A percentile compares a stretch with the other conserved stretches of the same genome.
Evolutionary conservation across 64 coral and sea anemone species (phyloP).

Genomic region (Platygyra sinensis): DNA sequence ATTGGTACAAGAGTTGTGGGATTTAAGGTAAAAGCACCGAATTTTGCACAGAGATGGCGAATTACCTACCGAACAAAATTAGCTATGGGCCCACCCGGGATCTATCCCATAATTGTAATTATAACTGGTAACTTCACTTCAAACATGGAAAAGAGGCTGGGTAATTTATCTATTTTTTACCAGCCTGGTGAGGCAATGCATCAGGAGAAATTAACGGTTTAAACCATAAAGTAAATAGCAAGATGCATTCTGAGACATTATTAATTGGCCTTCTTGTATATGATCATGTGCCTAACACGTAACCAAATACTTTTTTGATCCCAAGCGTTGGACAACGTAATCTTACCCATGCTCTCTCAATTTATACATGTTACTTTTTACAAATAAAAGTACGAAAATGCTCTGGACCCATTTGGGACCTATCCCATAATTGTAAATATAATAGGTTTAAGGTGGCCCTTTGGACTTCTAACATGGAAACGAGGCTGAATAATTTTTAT

Average conservation of each 20-base stretch:
- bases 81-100: no score
- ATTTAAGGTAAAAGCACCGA: conserved; percentile 49
- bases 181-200: neutral
- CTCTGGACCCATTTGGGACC: no score
- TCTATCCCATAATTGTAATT: conserved; percentile 18
- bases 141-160: no score
- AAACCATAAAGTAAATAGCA: neutral
- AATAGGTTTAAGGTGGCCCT: no score
- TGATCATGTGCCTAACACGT: conserved; percentile 1
- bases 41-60: conserved; percentile 22
- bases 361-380: neutral
- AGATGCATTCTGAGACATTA: neutral
- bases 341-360: neutral
- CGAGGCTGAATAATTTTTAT: no score
- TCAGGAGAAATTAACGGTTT: neutral
- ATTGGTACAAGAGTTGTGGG: conserved; percentile 50
- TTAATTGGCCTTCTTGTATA: conserved; percentile 7
- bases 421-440: no score
- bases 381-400: neutral
- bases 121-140: neutral
- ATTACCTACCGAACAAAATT: conserved; percentile 1
- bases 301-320: conserved; percentile 9
- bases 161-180: no score
- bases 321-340: no score
- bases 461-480: no score